Percentiles rank a stretch among this genome's conserved stretches.
phyloP scores from a whole-genome alignment of 2,888 invertebrate genomes.

The Plebejus argus region DNA sequence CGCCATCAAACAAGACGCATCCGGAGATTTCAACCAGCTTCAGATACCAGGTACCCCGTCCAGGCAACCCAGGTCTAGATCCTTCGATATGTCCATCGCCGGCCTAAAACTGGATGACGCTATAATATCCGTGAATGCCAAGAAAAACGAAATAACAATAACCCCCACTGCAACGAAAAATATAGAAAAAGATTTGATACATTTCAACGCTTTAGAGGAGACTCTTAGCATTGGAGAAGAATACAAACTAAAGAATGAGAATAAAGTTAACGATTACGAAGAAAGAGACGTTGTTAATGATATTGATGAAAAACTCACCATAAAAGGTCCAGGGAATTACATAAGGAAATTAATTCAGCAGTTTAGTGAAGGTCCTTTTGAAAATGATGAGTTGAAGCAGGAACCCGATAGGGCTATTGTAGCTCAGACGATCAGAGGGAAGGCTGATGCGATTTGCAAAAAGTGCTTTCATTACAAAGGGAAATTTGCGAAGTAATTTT shows the following conservation, averaged over 20 bases:
- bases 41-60: slow-evolving; percentile 62
- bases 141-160: slow-evolving; percentile 69
- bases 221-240: slow-evolving; percentile 67
- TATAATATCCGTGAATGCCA: slow-evolving; percentile 67
- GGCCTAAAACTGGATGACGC: slow-evolving; percentile 65
- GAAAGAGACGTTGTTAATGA: slow-evolving; percentile 50
- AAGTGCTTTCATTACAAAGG: slow-evolving; percentile 78
- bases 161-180: slow-evolving; percentile 67
- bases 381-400: slow-evolving; percentile 63
- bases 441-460: slow-evolving; percentile 75
- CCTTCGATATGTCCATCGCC: slow-evolving; percentile 76
- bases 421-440: slow-evolving; percentile 65
- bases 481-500: slow-evolving; percentile 61
- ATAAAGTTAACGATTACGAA: slow-evolving; percentile 48
- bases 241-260: slow-evolving; percentile 61
- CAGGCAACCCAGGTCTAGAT: slow-evolving; percentile 78
- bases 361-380: slow-evolving; percentile 73
- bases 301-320: slow-evolving; percentile 61
- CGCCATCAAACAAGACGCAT: slow-evolving; percentile 58
- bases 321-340: slow-evolving; percentile 71
- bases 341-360: slow-evolving; percentile 76
- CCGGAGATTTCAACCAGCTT: slow-evolving; percentile 61
- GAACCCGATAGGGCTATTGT: slow-evolving; percentile 65
- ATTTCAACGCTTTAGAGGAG: slow-evolving; percentile 60
- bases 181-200: slow-evolving; percentile 50